Conservation (phyloP, 2,888 invertebrate species). For the Acholoe squamosa region DNA sequence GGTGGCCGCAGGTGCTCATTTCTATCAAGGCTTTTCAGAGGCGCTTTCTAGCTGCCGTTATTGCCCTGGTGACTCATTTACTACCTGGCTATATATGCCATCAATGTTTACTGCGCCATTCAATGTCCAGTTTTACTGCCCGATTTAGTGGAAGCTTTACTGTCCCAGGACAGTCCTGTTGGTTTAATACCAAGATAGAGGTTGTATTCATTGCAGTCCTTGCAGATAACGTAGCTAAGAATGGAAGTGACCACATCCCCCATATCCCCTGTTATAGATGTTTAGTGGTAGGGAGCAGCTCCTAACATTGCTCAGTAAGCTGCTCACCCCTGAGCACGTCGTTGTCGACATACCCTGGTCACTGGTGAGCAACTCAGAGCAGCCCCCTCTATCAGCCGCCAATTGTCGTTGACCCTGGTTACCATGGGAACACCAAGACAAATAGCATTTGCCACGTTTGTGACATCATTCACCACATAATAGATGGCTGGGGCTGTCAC, state of each 20-base stretch:
- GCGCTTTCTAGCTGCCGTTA: no score
- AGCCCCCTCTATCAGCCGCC: background rate
- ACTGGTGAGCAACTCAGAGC: background rate
- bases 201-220: background rate
- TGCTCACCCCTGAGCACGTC: background rate
- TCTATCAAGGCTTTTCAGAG: no score
- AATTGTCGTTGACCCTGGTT: constrained; percentile 19
- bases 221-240: no score
- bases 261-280: background rate
- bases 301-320: constrained; percentile 1
- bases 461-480: constrained; percentile 26
- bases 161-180: background rate
- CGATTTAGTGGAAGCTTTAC: background rate
- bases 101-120: constrained; percentile 10
- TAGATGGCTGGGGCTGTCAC: background rate
- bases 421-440: background rate
- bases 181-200: background rate
- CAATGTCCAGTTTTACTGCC: background rate
- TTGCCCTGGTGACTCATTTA: no score
- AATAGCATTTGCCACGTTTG: background rate
- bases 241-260: no score
- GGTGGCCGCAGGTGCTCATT: no score
- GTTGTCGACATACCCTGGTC: background rate
- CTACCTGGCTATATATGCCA: background rate
- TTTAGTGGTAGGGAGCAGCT: background rate